These are phyloP conservation scores for Pterocles gutturalis DNA, from an alignment of 2,113 vertebrate species.

Conservation along the genomic window DNA sequence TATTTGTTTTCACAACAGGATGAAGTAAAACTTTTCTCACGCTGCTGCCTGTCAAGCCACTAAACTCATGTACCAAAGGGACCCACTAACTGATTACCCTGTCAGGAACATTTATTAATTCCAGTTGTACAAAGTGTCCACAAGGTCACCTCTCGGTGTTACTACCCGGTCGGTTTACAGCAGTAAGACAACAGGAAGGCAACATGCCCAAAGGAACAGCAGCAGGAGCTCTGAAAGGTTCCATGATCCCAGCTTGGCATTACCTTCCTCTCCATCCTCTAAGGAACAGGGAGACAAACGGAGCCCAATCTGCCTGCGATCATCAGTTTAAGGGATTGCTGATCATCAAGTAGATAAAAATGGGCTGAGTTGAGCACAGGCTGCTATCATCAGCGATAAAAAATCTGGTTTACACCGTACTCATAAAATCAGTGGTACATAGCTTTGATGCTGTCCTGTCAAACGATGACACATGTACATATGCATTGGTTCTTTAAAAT, in stretches of 20 bases:
- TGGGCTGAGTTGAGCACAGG: neutral
- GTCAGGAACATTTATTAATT: neutral
- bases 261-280: neutral
- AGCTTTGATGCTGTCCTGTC: neutral
- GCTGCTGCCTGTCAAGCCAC: neutral
- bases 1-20: neutral
- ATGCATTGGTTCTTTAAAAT: neutral
- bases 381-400: neutral
- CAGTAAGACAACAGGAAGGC: neutral
- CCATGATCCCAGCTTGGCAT: neutral
- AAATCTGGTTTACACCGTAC: neutral
- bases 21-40: neutral
- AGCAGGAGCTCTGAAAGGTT: neutral
- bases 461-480: neutral
- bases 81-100: neutral
- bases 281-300: neutral
- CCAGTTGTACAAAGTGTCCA: neutral
- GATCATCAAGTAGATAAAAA: neutral
- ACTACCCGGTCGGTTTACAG: neutral
- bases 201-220: neutral
- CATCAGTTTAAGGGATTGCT: neutral
- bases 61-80: neutral
- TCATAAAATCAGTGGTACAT: neutral
- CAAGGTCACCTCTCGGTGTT: neutral
- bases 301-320: neutral